phyloP scores from a whole-genome alignment of 2,113 vertebrate genomes.

The Halcyon senegalensis region DNA sequence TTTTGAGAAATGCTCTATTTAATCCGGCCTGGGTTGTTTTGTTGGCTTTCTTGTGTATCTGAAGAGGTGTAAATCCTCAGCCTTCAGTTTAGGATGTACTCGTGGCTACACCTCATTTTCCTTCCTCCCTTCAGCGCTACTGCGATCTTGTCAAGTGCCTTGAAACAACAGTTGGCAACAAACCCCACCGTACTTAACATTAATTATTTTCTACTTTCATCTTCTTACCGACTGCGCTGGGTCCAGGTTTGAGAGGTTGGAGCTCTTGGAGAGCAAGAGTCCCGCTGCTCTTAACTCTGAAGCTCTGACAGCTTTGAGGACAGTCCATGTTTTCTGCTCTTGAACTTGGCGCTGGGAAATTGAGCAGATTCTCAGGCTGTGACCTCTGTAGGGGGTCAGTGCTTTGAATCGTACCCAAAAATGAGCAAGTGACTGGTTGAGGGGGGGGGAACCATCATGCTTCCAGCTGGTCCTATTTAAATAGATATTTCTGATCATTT shows the following conservation, averaged over 20 bases:
- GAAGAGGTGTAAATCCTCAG: background rate
- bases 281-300: background rate
- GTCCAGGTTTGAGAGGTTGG: background rate
- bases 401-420: background rate
- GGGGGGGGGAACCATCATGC: background rate
- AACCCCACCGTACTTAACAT: background rate
- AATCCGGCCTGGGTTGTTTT: background rate
- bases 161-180: background rate
- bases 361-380: background rate
- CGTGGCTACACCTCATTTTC: background rate
- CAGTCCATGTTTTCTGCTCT: rapidly evolving
- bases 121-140: background rate
- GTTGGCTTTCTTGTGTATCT: background rate
- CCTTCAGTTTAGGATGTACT: background rate
- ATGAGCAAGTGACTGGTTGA: background rate
- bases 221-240: background rate
- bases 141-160: background rate
- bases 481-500: background rate
- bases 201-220: background rate
- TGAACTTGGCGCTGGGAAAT: background rate
- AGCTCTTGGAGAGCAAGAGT: background rate
- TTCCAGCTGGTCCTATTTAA: background rate
- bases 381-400: background rate
- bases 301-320: background rate
- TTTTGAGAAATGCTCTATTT: background rate